Base-by-base conservation (phyloP, 2,888 invertebrate genomes). In the Drosophila imparisetae region DNA sequence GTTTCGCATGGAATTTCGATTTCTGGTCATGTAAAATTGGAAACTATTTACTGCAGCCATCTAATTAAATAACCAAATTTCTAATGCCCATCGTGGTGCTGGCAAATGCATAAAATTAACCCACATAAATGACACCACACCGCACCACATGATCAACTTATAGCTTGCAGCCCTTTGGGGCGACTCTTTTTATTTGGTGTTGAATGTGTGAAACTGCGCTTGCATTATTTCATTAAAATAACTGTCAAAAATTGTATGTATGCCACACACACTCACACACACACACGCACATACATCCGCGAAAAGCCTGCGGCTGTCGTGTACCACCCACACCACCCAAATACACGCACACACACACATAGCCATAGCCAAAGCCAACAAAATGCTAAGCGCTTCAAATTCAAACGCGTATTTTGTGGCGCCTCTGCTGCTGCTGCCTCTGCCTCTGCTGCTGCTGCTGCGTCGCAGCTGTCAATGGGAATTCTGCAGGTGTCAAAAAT, bases 221-320 rank as follows among this genome's bases (percentile, higher is more conserved):
- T 86, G 87, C 90, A 90, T 86, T 89, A 86, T 86, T 90, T 86
- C 88, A 89, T 90, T 89, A 86, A 86, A 86, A 90, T 90, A 89
- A 86, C 86, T 86, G 86, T 90, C 86, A 90, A 86, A 90, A 81
- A 86, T 86, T 86, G 79, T 71, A 79, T 81, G 75, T 77, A 78
- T 81, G 86, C 68, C 79, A 61, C 30, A 27, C 77, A 68, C 63
- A 70, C 66, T 32, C 61, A 64, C 65, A 49, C 62, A 65, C 27
- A 34, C 71, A 30, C 64, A 64, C 63, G 34, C 53, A 63, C 29
- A 29, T 53, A 64, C 45, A 53, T 52, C 34, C 30, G 63, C 70
- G 53, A 68, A 71, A 75, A 77, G 75, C 77, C 62, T 70, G 77
- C 45, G 71, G 64, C 72, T 61, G 34, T 53, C 64, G 40, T 34